Evolutionary conservation across 2,888 invertebrate species (phyloP).

Genomic region (Tenthredo mesomela): DNA sequence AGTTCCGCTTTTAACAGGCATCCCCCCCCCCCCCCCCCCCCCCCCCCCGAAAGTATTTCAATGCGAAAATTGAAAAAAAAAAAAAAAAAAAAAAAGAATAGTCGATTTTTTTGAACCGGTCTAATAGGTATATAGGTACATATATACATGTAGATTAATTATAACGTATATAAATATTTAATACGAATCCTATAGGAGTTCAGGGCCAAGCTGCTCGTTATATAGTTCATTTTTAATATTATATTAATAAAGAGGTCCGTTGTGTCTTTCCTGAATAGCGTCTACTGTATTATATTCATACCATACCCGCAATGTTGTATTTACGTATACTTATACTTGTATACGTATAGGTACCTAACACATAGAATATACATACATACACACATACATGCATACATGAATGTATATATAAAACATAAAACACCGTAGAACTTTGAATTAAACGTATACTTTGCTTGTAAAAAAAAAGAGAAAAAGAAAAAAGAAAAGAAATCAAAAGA

Average conservation of each 20-base stretch:
- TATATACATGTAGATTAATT: neutral
- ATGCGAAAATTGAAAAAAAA: too few relatives aligned
- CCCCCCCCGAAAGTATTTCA: too few relatives aligned
- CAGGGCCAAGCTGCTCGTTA: slow-evolving; percentile 68
- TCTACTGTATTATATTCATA: slow-evolving; percentile 62
- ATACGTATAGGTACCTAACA: neutral
- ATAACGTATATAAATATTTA: slow-evolving; percentile 54
- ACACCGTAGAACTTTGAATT: neutral
- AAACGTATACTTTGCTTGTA: neutral
- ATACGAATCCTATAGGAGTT: slow-evolving; percentile 66
- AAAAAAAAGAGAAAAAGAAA: neutral
- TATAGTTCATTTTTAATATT: slow-evolving; percentile 61
- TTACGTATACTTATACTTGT: too few relatives aligned
- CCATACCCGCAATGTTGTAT: neutral
- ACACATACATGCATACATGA: neutral
- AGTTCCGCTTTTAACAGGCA: too few relatives aligned
- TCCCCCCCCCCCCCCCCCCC: too few relatives aligned
- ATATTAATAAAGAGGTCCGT: slow-evolving; percentile 71
- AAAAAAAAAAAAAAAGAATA: too few relatives aligned
- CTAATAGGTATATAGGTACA: too few relatives aligned
- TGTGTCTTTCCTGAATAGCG: slow-evolving; percentile 70
- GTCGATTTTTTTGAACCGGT: too few relatives aligned
- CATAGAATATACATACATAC: neutral
- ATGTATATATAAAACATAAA: neutral
- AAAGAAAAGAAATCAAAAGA: neutral